Conservation (phyloP, 1,140 invertebrate species). For the Mylabris phalerata region DNA sequence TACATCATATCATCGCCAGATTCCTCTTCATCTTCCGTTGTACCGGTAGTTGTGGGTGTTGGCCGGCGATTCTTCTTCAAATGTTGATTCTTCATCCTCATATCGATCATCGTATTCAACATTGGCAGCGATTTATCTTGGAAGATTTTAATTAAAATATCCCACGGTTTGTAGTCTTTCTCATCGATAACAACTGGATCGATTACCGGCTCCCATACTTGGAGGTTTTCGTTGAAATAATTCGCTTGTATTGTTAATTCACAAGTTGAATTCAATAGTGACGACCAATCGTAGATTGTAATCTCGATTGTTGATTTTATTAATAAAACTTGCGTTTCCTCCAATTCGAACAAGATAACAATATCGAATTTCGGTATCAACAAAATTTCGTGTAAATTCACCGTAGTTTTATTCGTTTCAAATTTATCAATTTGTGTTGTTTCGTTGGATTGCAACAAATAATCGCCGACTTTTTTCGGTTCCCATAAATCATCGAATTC, state of each 20-base stretch:
- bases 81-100: not conserved
- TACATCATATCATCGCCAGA: constrained; percentile 41
- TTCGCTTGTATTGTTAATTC: constrained; percentile 60
- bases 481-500: constrained; percentile 63
- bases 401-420: constrained; percentile 2
- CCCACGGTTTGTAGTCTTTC: constrained; percentile 64
- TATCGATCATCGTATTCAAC: constrained; percentile 14
- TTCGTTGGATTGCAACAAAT: not conserved
- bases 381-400: constrained; percentile 27
- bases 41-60: constrained; percentile 29
- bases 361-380: constrained; percentile 37
- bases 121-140: constrained; percentile 42
- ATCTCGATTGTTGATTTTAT: constrained; percentile 51
- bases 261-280: constrained; percentile 48
- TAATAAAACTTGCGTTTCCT: constrained; percentile 37
- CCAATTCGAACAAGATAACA: constrained; percentile 35
- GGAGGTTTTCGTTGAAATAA: constrained; percentile 66
- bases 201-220: constrained; percentile 72
- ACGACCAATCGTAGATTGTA: constrained; percentile 60
- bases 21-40: constrained; percentile 24
- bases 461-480: constrained; percentile 50
- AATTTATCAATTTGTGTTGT: not conserved
- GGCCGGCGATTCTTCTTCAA: not conserved
- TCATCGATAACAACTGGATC: constrained; percentile 65
- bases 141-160: constrained; percentile 61